Evolutionary conservation across 2,888 invertebrate species (phyloP), one percentile per base, ranked within the genome.

Genomic region (Phania funesta): DNA sequence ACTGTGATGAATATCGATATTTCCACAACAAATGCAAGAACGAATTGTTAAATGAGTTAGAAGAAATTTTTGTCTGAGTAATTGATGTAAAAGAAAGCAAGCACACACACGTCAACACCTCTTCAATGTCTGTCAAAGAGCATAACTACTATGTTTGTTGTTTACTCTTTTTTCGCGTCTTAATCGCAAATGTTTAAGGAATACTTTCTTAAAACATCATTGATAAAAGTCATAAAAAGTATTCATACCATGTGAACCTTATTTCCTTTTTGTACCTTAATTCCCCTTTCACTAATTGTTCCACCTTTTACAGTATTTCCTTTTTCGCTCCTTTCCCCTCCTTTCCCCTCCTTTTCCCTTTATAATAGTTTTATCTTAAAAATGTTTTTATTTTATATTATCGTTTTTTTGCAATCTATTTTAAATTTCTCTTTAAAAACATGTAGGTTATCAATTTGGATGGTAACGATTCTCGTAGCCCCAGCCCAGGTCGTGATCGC

Each of bases 401-500:
- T 84, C 26, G 74, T 78, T 85, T 84, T 84, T 84, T 85, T 85
- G 79, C 76, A 58, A 82, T 84, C 68, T 76, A 80, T 70, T 75
- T 76, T 64, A 80, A 81, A 76, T 68, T 77, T 82, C 62, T 78
- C 41, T 84, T 78, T 82, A 68, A 83, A 84, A 73, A 71, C 50
- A 64, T 78, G 50, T 87, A 91, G 91, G 91, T 91, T 85, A 91
- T 91, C 87, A 91, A 91, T 86, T 90, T 93, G 87, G 93, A 93
- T 89, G 92, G 92, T 48, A 92, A 92, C 80, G 93, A 93, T 87
- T 93, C 93, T 2, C 87, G 92, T 87, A 88, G 90, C 87, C 92
- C 93, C 85, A 91, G 93, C 81, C 89, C 93, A 9, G 92, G 92
- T 67, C 89, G 90, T 56, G 93, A 93, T 58, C 89, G 91, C 29